phyloP scores from a whole-genome alignment of 2,797 vertebrate genomes.

The Urophycis tenuis region DNA sequence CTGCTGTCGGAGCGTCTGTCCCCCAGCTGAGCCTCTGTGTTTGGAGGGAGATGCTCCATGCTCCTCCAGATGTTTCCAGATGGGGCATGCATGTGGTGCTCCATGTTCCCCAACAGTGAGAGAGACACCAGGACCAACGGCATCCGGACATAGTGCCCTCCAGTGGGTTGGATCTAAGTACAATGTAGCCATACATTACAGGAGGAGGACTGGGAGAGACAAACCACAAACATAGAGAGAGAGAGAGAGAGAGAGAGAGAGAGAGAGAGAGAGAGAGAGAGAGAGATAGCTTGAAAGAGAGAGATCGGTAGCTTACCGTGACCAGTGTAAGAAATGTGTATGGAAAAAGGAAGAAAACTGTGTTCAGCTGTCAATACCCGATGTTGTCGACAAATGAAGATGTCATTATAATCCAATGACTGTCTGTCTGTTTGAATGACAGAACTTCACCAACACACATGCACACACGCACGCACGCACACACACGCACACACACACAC shows the following conservation, averaged over 20 bases:
- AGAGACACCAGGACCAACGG: neutral
- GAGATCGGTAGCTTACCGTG: neutral
- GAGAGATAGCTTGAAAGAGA: too few relatives aligned
- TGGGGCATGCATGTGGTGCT: neutral
- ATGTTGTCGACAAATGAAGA: slow-evolving; percentile 71
- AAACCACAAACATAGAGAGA: neutral
- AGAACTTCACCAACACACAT: neutral
- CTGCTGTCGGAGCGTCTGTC: too few relatives aligned
- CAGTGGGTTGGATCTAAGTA: neutral
- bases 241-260: neutral
- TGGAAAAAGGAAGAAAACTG: neutral
- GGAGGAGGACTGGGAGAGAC: neutral
- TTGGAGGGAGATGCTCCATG: too few relatives aligned
- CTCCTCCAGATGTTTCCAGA: neutral
- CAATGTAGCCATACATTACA: neutral
- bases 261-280: neutral
- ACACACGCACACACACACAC: neutral
- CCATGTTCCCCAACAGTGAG: neutral
- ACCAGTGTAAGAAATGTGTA: neutral
- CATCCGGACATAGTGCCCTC: neutral
- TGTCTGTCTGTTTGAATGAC: slow-evolving; percentile 49
- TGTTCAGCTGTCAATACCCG: slow-evolving; percentile 47
- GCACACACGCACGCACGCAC: neutral
- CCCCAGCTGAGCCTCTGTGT: too few relatives aligned
- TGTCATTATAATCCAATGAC: slow-evolving; percentile 57